These are phyloP conservation scores for Crematogaster levior DNA, from an alignment of 2,888 invertebrate species.

Conservation along the genomic window DNA sequence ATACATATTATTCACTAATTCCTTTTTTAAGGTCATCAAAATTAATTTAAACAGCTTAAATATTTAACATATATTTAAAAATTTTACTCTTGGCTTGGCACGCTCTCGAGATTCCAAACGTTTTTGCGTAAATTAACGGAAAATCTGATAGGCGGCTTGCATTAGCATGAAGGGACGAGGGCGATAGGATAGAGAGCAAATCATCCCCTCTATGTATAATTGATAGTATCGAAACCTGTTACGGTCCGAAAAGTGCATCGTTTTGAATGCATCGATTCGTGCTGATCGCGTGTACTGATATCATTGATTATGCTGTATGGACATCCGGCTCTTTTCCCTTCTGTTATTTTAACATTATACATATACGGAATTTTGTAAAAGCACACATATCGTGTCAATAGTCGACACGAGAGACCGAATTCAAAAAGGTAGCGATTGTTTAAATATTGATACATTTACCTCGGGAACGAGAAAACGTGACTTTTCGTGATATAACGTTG, in stretches of 20 bases:
- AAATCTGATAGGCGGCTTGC: constrained; percentile 24
- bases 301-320: constrained; percentile 45
- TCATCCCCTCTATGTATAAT: constrained; percentile 47
- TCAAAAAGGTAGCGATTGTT: constrained; percentile 11
- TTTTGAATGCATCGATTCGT: constrained; percentile 44
- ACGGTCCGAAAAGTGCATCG: constrained; percentile 54
- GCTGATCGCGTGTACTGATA: constrained; percentile 50
- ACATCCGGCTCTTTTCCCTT: constrained; percentile 26
- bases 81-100: background rate
- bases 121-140: constrained; percentile 35
- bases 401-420: background rate
- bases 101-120: constrained; percentile 4
- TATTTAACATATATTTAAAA: background rate
- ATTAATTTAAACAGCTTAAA: background rate
- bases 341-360: constrained; percentile 29
- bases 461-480: background rate
- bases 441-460: background rate
- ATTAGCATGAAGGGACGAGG: constrained; percentile 16
- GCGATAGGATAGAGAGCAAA: constrained; percentile 33
- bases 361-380: background rate
- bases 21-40: background rate
- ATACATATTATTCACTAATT: background rate
- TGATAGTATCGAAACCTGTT: constrained; percentile 53
- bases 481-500: background rate
- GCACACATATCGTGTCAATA: background rate